A percentile compares a stretch with the other conserved stretches of the same genome.
These are phyloP conservation scores for Plusia festucae DNA, from an alignment of 2,888 invertebrate species.

Conservation along the genomic window DNA sequence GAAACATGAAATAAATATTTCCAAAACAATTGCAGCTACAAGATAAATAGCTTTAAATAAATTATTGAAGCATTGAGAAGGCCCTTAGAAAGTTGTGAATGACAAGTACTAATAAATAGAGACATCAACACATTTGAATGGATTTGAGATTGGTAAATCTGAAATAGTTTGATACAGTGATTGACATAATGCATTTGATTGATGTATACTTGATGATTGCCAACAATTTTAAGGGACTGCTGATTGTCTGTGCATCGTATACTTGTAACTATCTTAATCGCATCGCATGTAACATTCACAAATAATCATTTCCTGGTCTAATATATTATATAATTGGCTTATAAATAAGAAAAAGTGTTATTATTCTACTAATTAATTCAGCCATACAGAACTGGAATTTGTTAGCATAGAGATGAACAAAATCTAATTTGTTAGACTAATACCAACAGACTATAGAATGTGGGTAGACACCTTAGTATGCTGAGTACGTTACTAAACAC, in stretches of 20 bases:
- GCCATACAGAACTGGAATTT: conserved; percentile 5
- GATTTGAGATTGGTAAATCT: conserved; percentile 7
- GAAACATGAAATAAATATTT: not conserved
- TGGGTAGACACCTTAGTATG: not conserved
- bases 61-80: not conserved
- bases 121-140: not conserved
- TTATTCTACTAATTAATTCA: conserved; percentile 12
- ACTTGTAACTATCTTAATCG: not conserved
- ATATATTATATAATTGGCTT: not conserved
- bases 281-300: not conserved
- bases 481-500: not conserved
- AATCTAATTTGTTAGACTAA: conserved; percentile 8
- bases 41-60: not conserved
- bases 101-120: not conserved
- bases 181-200: conserved; percentile 4
- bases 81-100: not conserved
- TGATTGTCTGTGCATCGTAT: not conserved
- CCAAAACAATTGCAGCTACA: not conserved
- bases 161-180: not conserved
- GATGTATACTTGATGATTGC: not conserved
- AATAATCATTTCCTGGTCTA: not conserved
- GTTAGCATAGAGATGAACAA: conserved; percentile 6
- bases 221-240: not conserved
- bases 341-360: conserved; percentile 1
- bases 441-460: conserved; percentile 10